Evolutionary conservation across 2,797 vertebrate genomes (phyloP).

Genomic region (Peromyscus nudipes): DNA sequence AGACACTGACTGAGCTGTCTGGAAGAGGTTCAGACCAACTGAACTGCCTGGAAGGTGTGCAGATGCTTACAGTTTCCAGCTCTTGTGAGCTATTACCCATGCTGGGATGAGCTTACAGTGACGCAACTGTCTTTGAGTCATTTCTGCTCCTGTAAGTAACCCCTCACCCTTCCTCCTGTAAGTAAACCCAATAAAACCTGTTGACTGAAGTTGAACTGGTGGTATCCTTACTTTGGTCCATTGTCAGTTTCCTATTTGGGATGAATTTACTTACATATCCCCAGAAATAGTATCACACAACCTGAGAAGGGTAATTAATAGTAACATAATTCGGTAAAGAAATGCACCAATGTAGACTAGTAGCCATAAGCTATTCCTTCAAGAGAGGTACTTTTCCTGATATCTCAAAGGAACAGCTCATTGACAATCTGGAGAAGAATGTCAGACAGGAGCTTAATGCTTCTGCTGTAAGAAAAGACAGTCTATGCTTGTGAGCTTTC

Average conservation of each 20-base stretch:
- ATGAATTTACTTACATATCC: neutral
- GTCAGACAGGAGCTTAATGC: neutral
- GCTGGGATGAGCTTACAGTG: neutral
- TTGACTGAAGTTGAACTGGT: neutral
- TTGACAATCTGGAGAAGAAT: conserved; percentile 32
- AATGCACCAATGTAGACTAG: neutral
- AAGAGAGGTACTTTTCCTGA: conserved; percentile 50
- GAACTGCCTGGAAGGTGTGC: neutral
- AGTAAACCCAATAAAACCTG: neutral
- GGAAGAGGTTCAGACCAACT: neutral
- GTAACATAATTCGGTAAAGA: conserved; percentile 32
- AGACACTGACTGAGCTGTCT: neutral
- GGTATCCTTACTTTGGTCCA: neutral
- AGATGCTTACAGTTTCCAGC: neutral
- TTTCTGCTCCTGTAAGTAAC: neutral
- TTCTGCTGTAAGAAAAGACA: conserved; percentile 6
- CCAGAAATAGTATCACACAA: neutral
- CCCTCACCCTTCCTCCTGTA: neutral
- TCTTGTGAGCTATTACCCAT: neutral
- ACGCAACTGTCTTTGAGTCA: neutral
- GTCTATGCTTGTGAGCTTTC: neutral
- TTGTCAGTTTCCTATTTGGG: neutral
- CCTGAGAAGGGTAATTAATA: conserved; percentile 44
- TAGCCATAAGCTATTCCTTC: conserved; percentile 22
- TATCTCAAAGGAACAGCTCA: neutral